Conservation (phyloP, 2,888 invertebrate genomes). For the Drosophila recens region DNA sequence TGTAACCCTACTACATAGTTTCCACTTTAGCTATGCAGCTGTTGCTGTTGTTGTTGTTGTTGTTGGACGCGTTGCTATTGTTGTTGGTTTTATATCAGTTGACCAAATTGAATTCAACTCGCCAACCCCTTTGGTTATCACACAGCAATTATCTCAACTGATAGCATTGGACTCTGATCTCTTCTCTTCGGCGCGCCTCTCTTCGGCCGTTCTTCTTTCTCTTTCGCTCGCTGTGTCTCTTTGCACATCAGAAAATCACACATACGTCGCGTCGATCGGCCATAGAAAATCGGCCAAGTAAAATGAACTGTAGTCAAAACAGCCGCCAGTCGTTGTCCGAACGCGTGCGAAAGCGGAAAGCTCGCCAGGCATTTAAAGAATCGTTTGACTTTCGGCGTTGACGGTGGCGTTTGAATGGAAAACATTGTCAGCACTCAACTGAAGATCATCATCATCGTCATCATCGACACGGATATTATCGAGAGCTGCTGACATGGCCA, state of each 20-base stretch:
- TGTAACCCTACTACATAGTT: neutral
- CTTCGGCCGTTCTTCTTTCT: slow-evolving; percentile 18
- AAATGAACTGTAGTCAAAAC: slow-evolving; percentile 15
- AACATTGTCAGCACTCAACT: slow-evolving; percentile 14
- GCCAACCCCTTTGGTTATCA: slow-evolving; percentile 52
- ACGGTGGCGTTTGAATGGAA: slow-evolving; percentile 36
- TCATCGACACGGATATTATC: slow-evolving; percentile 14
- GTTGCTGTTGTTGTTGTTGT: slow-evolving; percentile 3
- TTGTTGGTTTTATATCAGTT: slow-evolving; percentile 29
- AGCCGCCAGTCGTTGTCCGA: slow-evolving; percentile 59
- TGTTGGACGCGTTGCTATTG: slow-evolving; percentile 1
- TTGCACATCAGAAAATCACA: slow-evolving; percentile 50
- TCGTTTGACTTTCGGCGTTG: slow-evolving; percentile 1
- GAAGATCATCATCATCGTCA: slow-evolving; percentile 8
- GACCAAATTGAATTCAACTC: slow-evolving; percentile 41
- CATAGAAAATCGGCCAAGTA: slow-evolving; percentile 7
- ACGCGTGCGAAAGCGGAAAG: slow-evolving; percentile 44
- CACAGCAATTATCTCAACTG: slow-evolving; percentile 41
- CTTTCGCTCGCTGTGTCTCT: slow-evolving; percentile 21
- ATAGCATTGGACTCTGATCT: slow-evolving; percentile 46
- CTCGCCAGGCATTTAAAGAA: neutral
- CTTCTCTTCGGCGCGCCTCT: slow-evolving; percentile 28
- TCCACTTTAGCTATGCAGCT: slow-evolving; percentile 29
- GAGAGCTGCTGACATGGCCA: slow-evolving; percentile 49
- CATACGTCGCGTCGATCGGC: slow-evolving; percentile 68